phyloP scores from a whole-genome alignment of 2,797 vertebrate genomes.

The Tragopan temminckii region DNA sequence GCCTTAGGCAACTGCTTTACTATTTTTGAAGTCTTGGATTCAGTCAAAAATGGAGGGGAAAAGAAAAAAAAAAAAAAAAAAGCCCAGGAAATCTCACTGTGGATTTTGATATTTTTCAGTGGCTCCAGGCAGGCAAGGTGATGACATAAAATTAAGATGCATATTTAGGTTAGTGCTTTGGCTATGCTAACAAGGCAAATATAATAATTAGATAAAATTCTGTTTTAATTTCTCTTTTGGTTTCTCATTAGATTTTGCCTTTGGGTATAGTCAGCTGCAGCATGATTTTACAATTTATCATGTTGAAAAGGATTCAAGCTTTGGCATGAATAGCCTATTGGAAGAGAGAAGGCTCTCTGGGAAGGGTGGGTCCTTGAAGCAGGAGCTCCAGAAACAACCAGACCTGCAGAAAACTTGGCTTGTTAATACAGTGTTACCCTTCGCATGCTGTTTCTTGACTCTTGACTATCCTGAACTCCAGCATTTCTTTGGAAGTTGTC shows the following conservation, averaged over 20 bases:
- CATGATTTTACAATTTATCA: neutral
- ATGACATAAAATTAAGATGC: neutral
- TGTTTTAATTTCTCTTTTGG: constrained; percentile 38
- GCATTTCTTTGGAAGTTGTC: neutral
- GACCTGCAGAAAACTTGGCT: neutral
- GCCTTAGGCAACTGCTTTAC: neutral
- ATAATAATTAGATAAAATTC: constrained; percentile 17
- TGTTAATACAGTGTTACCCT: neutral
- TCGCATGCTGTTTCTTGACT: neutral
- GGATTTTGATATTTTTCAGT: neutral
- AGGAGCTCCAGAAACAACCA: neutral
- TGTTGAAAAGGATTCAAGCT: neutral
- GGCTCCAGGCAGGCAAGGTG: neutral
- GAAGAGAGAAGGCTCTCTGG: neutral
- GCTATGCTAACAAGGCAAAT: constrained; percentile 2
- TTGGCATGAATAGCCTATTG: neutral
- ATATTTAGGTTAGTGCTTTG: constrained; percentile 36
- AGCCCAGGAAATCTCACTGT: neutral
- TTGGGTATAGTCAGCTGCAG: neutral
- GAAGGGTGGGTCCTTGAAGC: neutral
- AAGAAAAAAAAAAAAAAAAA: neutral
- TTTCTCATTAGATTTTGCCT: constrained; percentile 56
- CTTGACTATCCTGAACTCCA: neutral
- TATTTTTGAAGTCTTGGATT: neutral
- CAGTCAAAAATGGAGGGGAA: neutral